phyloP scores from a whole-genome alignment of 2,888 invertebrate genomes.

The Stramonita haemastoma region DNA sequence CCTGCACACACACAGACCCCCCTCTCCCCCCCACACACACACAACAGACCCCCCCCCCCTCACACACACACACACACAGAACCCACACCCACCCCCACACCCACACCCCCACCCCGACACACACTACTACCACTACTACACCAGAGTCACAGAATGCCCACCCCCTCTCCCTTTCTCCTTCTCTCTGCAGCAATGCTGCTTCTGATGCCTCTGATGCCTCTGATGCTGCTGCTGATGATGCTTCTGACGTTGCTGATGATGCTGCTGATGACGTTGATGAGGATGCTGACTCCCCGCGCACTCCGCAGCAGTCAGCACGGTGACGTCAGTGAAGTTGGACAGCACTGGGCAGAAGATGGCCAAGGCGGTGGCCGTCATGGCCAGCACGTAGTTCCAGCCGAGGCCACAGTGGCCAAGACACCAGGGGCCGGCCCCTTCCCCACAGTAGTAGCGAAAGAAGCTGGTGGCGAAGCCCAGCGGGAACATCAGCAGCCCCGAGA shows the following conservation, averaged over 20 bases:
- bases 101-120: too few species aligned
- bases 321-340: constrained; percentile 55
- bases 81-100: too few species aligned
- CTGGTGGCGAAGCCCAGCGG: constrained; percentile 77
- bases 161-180: background rate
- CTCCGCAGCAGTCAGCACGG: background rate
- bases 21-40: too few species aligned
- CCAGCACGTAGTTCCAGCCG: constrained; percentile 78
- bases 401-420: constrained; percentile 74
- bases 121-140: too few species aligned
- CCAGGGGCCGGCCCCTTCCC: constrained; percentile 64
- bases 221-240: too few species aligned
- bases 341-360: constrained; percentile 78
- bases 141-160: too few species aligned
- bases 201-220: too few species aligned
- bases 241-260: too few species aligned
- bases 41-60: background rate
- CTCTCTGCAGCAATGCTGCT: background rate
- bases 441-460: constrained; percentile 75
- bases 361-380: constrained; percentile 75
- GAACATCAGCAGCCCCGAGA: constrained; percentile 75
- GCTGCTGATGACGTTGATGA: too few species aligned
- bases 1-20: too few species aligned
- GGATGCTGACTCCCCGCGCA: too few species aligned
- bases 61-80: background rate